Evolutionary conservation across 2,113 vertebrate genomes (phyloP), one percentile per base, ranked within the genome.

Genomic region (Dipodomys spectabilis): DNA sequence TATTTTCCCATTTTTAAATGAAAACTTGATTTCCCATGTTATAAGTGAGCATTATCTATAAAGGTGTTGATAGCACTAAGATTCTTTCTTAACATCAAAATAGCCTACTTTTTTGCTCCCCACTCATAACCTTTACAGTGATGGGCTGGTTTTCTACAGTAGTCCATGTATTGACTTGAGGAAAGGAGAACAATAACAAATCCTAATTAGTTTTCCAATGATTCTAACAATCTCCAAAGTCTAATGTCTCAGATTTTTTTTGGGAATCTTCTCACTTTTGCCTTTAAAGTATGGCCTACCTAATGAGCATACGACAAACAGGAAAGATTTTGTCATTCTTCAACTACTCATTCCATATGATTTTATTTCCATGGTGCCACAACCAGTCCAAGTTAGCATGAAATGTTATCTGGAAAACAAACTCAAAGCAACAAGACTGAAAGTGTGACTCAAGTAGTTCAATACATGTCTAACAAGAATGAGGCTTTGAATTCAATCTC

Each of bases 1-100:
- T 20, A 25, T 82, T 39, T 53, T 95, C 28, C 80, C 80, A 82
- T 10, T 57, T 82, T 92, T 32, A 75, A 83, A 79, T 85, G 25
- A 88, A 78, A 91, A 67, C 84, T 60, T 85, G 7, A 78, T 53
- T 95, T 95, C 32, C 93, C 60, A 49, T 92, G 95, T 94, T 85
- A 62, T 15, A 91, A 84, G 32, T 68, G 9, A 93, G 7, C n/a
- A 49, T 73, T 78, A 86, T 81, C 39, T 88, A 91, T 57, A 62
- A 88, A 91, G 11, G n/a, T 86, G 11, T 86, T 88, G 28, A 39
- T 44, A n/a, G 67, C 45, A 62, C 16, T 92, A 64, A 74, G 12
- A 90, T 84, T 88, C 44, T 74, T 8, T 62, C 12, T 71, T 53
- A 73, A 90, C n/a, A 82, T 57, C 65, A 16, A 72, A 80, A 88